Percentiles rank a stretch among this genome's conserved stretches.
phyloP scores from a whole-genome alignment of 2,113 vertebrate species.

The Semicossyphus pulcher region DNA sequence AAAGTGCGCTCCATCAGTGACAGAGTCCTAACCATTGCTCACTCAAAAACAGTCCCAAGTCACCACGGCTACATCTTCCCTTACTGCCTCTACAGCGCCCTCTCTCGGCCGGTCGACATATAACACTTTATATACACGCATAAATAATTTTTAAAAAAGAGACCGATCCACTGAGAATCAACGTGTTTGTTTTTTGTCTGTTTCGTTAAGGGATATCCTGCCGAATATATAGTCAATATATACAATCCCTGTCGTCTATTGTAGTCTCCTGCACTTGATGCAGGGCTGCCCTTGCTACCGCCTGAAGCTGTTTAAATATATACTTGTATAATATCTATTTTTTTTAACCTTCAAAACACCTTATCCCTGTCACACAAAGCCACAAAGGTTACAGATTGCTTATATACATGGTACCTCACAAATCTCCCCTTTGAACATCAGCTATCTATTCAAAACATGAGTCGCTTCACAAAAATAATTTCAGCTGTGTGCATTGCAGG shows the following conservation, averaged over 20 bases:
- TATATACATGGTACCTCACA: slow-evolving; percentile 68
- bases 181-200: slow-evolving; percentile 29
- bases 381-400: slow-evolving; percentile 74
- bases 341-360: slow-evolving; percentile 56
- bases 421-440: slow-evolving; percentile 16
- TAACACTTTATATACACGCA: slow-evolving; percentile 77
- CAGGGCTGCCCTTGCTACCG: slow-evolving; percentile 45
- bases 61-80: slow-evolving; percentile 65
- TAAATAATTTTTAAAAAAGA: slow-evolving; percentile 52
- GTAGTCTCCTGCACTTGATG: slow-evolving; percentile 30
- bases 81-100: slow-evolving; percentile 71
- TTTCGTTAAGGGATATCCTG: slow-evolving; percentile 62
- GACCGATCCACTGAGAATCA: slow-evolving; percentile 63
- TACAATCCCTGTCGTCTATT: slow-evolving; percentile 75
- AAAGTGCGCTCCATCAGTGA: slow-evolving; percentile 81
- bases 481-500: slow-evolving; percentile 56
- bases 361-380: slow-evolving; percentile 66
- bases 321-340: slow-evolving; percentile 53
- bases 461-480: slow-evolving; percentile 65
- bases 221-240: slow-evolving; percentile 63
- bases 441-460: slow-evolving; percentile 47
- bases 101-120: slow-evolving; percentile 64
- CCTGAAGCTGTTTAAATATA: slow-evolving; percentile 68
- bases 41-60: slow-evolving; percentile 77
- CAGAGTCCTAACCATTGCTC: slow-evolving; percentile 62